Evolutionary conservation across 2,113 vertebrate species (phyloP).

Genomic region (Tetrao urogallus): DNA sequence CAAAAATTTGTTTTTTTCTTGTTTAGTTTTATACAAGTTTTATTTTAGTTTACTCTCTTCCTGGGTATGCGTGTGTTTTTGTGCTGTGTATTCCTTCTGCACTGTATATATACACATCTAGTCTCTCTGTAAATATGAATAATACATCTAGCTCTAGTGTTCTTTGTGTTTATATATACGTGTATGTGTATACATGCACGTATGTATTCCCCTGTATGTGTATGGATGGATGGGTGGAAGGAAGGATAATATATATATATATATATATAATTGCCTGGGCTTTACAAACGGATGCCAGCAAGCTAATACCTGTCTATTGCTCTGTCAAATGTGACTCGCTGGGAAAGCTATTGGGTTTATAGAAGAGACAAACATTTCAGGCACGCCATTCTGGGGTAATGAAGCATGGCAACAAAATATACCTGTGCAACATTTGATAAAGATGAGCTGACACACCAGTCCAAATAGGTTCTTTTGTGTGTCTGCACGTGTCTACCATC

Average conservation of each 20-base stretch:
- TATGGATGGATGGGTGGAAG: neutral
- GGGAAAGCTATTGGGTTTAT: conserved; percentile 82
- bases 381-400: conserved; percentile 97
- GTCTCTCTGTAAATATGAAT: neutral
- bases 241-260: neutral
- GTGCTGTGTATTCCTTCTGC: neutral
- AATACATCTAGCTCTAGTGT: neutral
- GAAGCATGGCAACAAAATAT: conserved; percentile 98
- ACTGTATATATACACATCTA: neutral
- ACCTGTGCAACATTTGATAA: conserved; percentile 99
- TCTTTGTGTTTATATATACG: neutral
- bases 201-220: neutral
- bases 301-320: conserved; percentile 78
- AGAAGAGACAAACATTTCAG: conserved; percentile 98
- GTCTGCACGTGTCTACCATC: conserved; percentile 92
- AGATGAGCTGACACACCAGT: conserved; percentile 98
- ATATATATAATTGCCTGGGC: conserved; percentile 71
- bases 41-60: neutral
- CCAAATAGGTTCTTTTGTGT: conserved; percentile 98
- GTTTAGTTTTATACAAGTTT: neutral
- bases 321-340: conserved; percentile 81
- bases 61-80: neutral
- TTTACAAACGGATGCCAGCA: conserved; percentile 74
- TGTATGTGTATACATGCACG: neutral
- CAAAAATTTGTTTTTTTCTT: neutral